Base-by-base conservation (phyloP, 2,797 vertebrate genomes). In the Acanthiza pusilla region DNA sequence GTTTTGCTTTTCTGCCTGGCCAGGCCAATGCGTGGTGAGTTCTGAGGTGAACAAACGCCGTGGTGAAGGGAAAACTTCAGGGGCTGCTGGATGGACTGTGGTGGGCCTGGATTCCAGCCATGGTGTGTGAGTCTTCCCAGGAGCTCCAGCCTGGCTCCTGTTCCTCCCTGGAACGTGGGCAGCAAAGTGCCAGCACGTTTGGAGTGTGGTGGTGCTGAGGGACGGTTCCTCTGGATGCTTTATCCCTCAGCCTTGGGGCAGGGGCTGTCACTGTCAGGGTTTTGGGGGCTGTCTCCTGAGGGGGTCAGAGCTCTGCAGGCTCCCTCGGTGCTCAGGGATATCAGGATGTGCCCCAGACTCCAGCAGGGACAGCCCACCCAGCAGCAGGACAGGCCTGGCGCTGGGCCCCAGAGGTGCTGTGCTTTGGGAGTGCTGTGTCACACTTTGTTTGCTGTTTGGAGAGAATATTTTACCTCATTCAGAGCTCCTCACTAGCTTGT, bases 161-260 rank as follows among this genome's bases (percentile, higher is more conserved):
- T 2, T 20, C 60, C 5, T 19, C 73, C 2, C 71, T 7, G 5
- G n/a, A 7, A 5, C 20, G 3, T 2, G 36, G 63, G 54, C 40
- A 21, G 1, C 2, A 2, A 5, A 1, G 9, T 77, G 60, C 18
- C 16, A 34, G 40, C 2, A 0, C 3, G 21, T 9, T 22, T 12
- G 2, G 5, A 4, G 4, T 1, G 50, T 30, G 65, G 5, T 19
- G 73, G 15, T 14, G n/a, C n/a, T n/a, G 50, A 3, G 6, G 50
- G 57, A 9, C 5, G 32, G 17, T 29, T 53, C 82, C 19, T n/a
- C 42, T 9, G 19, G 3, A 4, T 23, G 61, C 38, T 30, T 45
- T 19, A 2, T 43, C 63, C 40, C n/a, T 54, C 16, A n/a, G 81
- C 43, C 32, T 11, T 1, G 11, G 38, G 42, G 1, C 5, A 9